Evolutionary conservation across 2,888 invertebrate species (phyloP).

Genomic region (Achlya flavicornis): DNA sequence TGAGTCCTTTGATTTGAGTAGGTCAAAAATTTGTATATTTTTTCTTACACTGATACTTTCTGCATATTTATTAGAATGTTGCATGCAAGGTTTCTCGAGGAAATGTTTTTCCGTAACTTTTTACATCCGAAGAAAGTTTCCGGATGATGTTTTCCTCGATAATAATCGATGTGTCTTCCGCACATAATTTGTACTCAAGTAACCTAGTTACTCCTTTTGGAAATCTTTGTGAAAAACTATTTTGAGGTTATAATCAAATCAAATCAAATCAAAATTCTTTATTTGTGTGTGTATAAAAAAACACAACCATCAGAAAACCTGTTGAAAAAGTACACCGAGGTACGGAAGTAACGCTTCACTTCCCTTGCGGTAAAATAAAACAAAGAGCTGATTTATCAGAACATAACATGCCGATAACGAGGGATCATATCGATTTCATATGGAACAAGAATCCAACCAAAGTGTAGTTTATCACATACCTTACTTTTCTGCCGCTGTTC

Average conservation of each 20-base stretch:
- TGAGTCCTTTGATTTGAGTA: too few relatives aligned
- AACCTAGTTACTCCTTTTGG: background rate
- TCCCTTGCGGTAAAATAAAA: background rate
- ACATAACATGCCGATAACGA: background rate
- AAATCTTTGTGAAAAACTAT: too few relatives aligned
- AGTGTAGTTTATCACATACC: slow-evolving; percentile 3
- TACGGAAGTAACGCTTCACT: background rate
- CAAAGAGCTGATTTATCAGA: slow-evolving; percentile 1
- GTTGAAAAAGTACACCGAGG: background rate
- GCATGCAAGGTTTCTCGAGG: background rate
- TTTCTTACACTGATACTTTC: too few relatives aligned
- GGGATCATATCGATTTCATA: background rate
- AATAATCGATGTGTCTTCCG: background rate
- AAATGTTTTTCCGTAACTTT: slow-evolving; percentile 6
- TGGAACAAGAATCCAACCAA: slow-evolving; percentile 2
- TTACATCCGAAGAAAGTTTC: slow-evolving; percentile 1
- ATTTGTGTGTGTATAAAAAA: too few relatives aligned
- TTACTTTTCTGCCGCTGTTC: slow-evolving; percentile 19
- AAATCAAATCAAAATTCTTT: too few relatives aligned
- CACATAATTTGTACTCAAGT: background rate
- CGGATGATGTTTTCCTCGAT: background rate
- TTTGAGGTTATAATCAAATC: background rate
- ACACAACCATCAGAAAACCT: background rate
- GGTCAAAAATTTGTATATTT: background rate
- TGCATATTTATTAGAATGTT: background rate